Percentiles rank a stretch among this genome's conserved stretches.
Evolutionary conservation across 2,797 vertebrate species (phyloP).

Genomic region (Darevskia mixta): DNA sequence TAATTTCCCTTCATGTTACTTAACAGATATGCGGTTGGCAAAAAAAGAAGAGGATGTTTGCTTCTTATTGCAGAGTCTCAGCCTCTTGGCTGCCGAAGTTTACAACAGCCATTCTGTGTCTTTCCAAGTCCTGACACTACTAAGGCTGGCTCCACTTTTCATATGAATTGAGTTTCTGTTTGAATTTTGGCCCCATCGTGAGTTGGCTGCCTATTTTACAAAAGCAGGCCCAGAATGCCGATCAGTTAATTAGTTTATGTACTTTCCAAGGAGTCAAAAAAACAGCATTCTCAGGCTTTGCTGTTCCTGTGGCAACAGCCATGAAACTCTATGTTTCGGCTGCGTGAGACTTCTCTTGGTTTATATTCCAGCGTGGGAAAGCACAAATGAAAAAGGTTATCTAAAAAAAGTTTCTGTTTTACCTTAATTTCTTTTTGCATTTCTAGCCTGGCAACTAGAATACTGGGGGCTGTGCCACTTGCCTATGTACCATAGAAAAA

Average conservation of each 20-base stretch:
- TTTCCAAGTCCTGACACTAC: constrained; percentile 57
- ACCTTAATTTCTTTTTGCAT: neutral
- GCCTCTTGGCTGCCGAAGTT: constrained; percentile 45
- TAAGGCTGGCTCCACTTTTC: constrained; percentile 23
- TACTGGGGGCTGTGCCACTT: neutral
- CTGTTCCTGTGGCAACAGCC: constrained; percentile 12
- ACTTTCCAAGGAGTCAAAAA: constrained; percentile 63
- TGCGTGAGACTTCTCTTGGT: constrained; percentile 5
- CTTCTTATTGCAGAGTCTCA: constrained; percentile 42
- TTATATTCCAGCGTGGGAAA: constrained; percentile 18
- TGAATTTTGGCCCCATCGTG: constrained; percentile 62
- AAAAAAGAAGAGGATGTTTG: constrained; percentile 51
- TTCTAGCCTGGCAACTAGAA: neutral
- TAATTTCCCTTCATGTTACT: neutral
- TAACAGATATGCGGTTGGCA: constrained; percentile 21
- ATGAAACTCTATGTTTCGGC: constrained; percentile 7
- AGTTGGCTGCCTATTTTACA: constrained; percentile 67
- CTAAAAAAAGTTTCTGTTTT: neutral
- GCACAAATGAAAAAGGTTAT: constrained; percentile 7
- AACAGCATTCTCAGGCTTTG: constrained; percentile 40
- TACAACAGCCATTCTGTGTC: constrained; percentile 38
- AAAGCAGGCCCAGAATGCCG: constrained; percentile 63
- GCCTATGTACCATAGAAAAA: neutral
- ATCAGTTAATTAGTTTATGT: constrained; percentile 70
- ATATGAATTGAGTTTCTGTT: constrained; percentile 67